Evolutionary conservation across 2,888 invertebrate genomes (phyloP).

Genomic region (Cerastis rubricosa): DNA sequence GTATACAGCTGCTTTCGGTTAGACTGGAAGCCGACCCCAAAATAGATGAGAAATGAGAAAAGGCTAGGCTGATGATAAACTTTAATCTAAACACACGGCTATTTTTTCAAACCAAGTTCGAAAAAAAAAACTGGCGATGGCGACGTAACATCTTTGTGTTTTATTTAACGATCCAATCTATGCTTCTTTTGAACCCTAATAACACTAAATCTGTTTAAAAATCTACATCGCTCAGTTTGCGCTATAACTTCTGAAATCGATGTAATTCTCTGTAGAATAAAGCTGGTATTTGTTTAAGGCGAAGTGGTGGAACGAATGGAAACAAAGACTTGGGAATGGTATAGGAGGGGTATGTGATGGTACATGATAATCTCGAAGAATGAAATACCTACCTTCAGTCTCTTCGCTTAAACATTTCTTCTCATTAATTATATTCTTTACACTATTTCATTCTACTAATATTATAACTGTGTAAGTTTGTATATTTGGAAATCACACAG

Average conservation of each 20-base stretch:
- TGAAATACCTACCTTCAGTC: not conserved
- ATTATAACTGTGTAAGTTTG: too few species aligned
- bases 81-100: not conserved
- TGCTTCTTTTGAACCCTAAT: not conserved
- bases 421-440: not conserved
- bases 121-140: not conserved
- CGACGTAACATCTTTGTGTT: not conserved
- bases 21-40: too few species aligned
- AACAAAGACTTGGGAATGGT: not conserved
- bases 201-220: not conserved
- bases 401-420: not conserved
- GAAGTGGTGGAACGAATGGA: not conserved
- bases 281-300: not conserved
- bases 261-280: not conserved
- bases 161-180: not conserved
- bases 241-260: too few species aligned
- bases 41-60: too few species aligned
- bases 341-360: slow-evolving; percentile 29
- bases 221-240: not conserved
- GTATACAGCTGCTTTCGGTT: too few species aligned
- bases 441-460: not conserved
- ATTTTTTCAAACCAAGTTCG: not conserved
- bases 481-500: too few species aligned
- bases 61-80: too few species aligned
- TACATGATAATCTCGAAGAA: slow-evolving; percentile 42